phyloP scores from a whole-genome alignment of 2,113 vertebrate species.

The Erythrolamprus reginae region DNA sequence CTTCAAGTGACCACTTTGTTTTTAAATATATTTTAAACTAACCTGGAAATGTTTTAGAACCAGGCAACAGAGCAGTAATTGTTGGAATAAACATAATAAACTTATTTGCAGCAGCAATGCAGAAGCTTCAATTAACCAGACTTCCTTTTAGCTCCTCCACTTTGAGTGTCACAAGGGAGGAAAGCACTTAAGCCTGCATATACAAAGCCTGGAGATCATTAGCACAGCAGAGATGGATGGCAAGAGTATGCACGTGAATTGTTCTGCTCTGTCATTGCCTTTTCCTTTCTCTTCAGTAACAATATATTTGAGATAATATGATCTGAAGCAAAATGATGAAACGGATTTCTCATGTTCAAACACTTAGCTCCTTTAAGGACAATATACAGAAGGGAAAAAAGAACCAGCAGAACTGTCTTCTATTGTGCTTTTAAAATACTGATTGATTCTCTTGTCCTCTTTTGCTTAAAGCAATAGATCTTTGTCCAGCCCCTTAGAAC shows the following conservation, averaged over 20 bases:
- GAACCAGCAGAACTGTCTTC: background rate
- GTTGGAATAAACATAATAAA: background rate
- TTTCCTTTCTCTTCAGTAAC: background rate
- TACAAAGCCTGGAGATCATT: background rate
- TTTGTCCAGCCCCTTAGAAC: background rate
- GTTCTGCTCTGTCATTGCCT: background rate
- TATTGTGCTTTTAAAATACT: background rate
- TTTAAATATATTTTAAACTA: background rate
- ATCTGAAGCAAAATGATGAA: background rate
- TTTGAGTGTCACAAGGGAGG: background rate
- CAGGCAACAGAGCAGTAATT: background rate
- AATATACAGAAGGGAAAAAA: background rate
- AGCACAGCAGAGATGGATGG: background rate
- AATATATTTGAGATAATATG: background rate
- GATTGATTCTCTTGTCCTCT: background rate
- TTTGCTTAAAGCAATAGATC: background rate
- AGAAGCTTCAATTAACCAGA: background rate
- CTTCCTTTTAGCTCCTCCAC: background rate
- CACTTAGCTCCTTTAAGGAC: background rate
- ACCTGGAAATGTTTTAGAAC: background rate
- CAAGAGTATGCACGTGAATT: background rate
- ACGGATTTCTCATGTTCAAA: background rate
- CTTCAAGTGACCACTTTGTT: background rate
- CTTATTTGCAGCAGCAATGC: background rate
- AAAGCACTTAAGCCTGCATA: background rate